Percentiles rank a stretch among this genome's conserved stretches.
These are phyloP conservation scores for Mycalesis mineus DNA, from an alignment of 2,888 invertebrate genomes.

Conservation along the genomic window DNA sequence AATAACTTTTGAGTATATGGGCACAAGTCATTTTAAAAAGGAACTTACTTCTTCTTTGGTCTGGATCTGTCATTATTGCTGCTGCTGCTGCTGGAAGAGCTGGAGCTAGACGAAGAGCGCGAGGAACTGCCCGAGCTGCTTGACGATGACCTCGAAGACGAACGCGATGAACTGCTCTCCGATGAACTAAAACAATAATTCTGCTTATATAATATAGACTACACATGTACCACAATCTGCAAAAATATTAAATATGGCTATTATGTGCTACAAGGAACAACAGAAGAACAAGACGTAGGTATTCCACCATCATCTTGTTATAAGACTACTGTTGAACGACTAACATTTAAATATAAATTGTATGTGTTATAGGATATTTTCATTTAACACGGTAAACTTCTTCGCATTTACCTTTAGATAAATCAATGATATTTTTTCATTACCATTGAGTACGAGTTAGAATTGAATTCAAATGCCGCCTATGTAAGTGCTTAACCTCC, in stretches of 20 bases:
- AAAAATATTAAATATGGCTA: no score
- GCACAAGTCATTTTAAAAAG: background rate
- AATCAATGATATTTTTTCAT: background rate
- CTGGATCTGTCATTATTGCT: conserved; percentile 81
- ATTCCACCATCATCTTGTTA: no score
- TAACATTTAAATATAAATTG: no score
- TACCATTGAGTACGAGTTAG: background rate
- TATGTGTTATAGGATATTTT: no score
- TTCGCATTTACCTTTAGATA: no score
- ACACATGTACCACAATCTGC: no score
- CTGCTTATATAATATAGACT: no score
- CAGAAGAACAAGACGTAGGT: no score
- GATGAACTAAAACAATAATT: conserved; percentile 80
- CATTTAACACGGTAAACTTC: no score
- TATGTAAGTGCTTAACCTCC: conserved; percentile 22
- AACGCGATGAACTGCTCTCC: conserved; percentile 89
- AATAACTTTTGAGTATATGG: no score
- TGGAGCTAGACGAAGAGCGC: conserved; percentile 79
- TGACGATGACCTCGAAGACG: conserved; percentile 86
- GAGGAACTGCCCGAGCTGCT: conserved; percentile 83
- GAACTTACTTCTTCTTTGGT: conserved; percentile 80
- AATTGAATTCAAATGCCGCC: background rate
- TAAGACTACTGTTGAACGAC: no score
- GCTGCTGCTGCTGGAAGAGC: conserved; percentile 82
- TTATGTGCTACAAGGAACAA: no score